Base-by-base conservation (phyloP, 2,888 invertebrate genomes). In the Hemithea aestivaria region DNA sequence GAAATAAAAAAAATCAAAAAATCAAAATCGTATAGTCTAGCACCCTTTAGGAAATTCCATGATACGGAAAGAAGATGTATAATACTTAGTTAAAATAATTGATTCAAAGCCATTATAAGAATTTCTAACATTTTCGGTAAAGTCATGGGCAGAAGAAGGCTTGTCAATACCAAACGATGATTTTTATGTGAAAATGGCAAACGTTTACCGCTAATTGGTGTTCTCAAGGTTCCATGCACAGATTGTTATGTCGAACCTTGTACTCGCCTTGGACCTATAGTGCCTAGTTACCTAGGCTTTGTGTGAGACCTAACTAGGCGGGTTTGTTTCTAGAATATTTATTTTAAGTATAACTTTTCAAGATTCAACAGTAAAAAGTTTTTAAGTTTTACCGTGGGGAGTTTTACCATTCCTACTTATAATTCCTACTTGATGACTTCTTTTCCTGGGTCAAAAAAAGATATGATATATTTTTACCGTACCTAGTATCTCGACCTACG, bases 181-280 rank as follows among this genome's bases (percentile, higher is more conserved):
- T n/a, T 37, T 39, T 30, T 33, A 30, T 34, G 38, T 38, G 35
- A 27, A 38, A 37, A 27, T 31, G 22, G 16, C 16, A 4, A 5
- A 16, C 11, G 12, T 31, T 31, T 16, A 37, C 34, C 23, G 4
- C 20, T 46, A 45, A 42, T 41, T 40, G 45, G 40, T 49, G 21
- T 7, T 9, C 2, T 20, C 36, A 41, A 41, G 41, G 41, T 36
- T 41, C n/a, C 27, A 37, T 12, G 7, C 1, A 27, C 35, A 11
- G 10, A 48, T 45, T 48, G 48, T 50, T 43, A 45, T 46, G 45
- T 42, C 32, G 46, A 60, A 57, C 66, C 66, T 68, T 64, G 64
- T 36, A 31, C 33, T 54, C 56, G 39, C 61, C 58, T 63, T 60
- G 60, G 52, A 56, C 56, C 60, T 63, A 60, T 29, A 29, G 36